Conservation (phyloP, 2,113 vertebrate species). For the Oncorhynchus nerka region DNA sequence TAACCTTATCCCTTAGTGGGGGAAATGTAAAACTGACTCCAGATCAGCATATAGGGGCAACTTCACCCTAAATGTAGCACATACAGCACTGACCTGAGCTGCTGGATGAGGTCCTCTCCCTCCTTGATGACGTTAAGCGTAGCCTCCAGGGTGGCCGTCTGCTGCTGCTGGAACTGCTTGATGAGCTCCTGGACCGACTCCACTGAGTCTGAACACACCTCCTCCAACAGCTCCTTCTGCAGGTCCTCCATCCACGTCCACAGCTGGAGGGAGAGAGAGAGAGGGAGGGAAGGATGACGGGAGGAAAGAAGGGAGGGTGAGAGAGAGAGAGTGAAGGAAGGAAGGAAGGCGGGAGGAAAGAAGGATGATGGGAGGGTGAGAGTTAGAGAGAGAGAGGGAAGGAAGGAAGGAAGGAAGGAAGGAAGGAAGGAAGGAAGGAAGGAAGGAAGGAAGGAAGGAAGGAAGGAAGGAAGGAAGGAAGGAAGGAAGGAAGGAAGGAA, state of each 20-base stretch:
- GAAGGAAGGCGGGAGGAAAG: no score
- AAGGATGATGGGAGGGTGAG: no score
- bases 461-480: no score
- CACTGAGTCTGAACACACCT: slow-evolving; percentile 93
- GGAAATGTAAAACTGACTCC: neutral
- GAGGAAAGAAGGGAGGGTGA: neutral
- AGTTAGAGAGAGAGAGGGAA: no score
- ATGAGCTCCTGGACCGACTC: slow-evolving; percentile 96
- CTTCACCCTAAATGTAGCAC: neutral
- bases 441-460: no score
- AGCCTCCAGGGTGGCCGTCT: slow-evolving; percentile 92
- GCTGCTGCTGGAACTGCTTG: slow-evolving; percentile 98
- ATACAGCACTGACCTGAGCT: slow-evolving; percentile 84
- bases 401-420: fast-evolving
- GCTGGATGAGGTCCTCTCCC: slow-evolving; percentile 96
- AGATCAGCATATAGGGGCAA: neutral
- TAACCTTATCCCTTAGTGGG: slow-evolving; percentile 12
- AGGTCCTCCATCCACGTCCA: slow-evolving; percentile 99
- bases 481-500: no score
- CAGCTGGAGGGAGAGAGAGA: slow-evolving; percentile 72
- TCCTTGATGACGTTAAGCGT: slow-evolving; percentile 98
- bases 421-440: no score
- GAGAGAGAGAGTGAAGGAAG: neutral
- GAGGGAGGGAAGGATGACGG: neutral
- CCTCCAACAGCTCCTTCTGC: slow-evolving; percentile 96